Evolutionary conservation across 1,140 invertebrate species (phyloP).

Genomic region (Heliconius hermathena): DNA sequence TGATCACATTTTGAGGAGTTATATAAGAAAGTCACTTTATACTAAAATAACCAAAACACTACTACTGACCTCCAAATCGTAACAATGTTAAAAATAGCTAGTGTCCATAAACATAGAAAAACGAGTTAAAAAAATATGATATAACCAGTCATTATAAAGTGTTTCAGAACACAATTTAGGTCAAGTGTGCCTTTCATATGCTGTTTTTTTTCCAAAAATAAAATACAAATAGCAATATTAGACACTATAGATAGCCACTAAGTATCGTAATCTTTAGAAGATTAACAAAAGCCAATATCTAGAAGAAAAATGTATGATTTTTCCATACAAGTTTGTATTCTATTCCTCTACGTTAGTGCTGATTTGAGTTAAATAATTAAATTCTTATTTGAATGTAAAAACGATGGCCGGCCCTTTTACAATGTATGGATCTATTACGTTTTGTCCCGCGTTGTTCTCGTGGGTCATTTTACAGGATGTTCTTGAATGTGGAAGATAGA

Average conservation of each 20-base stretch:
- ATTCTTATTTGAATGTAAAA: constrained; percentile 46
- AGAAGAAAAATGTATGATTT: constrained; percentile 13
- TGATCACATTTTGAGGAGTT: too few species aligned
- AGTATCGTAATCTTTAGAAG: constrained; percentile 43
- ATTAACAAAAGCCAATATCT: constrained; percentile 42
- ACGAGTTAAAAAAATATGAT: too few species aligned
- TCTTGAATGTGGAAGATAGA: not conserved
- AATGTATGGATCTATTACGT: constrained; percentile 76
- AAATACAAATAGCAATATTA: constrained; percentile 21
- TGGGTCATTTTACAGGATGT: constrained; percentile 49
- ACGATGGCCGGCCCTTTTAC: constrained; percentile 62
- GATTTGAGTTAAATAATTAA: constrained; percentile 35
- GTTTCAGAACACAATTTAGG: not conserved
- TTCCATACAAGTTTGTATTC: constrained; percentile 48
- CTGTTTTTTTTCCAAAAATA: not conserved
- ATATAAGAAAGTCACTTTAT: too few species aligned
- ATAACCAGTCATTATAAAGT: not conserved
- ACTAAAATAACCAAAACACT: too few species aligned
- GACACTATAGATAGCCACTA: constrained; percentile 30
- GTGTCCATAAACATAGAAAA: too few species aligned
- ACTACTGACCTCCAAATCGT: too few species aligned
- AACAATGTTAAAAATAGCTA: too few species aligned
- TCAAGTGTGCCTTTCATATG: not conserved
- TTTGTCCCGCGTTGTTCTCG: constrained; percentile 65
- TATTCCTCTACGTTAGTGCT: constrained; percentile 43